phyloP scores from a whole-genome alignment of 1,140 invertebrate genomes.

The Arctopsyche grandis region DNA sequence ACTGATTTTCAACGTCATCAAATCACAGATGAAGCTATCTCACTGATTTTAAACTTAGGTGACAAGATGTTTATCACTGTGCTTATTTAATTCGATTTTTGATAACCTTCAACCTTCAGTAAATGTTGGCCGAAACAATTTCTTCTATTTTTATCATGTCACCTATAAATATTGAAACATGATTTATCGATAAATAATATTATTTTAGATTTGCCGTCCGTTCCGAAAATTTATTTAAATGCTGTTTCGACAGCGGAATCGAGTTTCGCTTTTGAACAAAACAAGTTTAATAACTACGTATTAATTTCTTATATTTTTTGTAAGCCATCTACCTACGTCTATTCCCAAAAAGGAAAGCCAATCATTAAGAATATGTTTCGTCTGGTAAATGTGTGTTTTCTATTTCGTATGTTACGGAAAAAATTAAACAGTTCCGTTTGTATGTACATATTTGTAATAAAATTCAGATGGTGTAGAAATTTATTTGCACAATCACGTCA shows the following conservation, averaged over 20 bases:
- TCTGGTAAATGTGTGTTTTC: conserved; percentile 9
- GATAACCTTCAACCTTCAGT: no score
- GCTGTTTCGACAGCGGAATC: neutral
- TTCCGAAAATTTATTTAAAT: conserved; percentile 18
- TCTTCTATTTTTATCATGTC: no score
- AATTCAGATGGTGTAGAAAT: no score
- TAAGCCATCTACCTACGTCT: conserved; percentile 3
- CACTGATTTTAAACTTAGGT: neutral
- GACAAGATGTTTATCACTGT: conserved; percentile 7
- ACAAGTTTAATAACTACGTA: conserved; percentile 9
- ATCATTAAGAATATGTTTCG: neutral
- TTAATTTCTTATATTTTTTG: conserved; percentile 8
- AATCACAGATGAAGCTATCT: conserved; percentile 14
- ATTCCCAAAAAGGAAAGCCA: neutral
- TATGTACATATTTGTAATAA: neutral
- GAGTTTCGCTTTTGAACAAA: conserved; percentile 2
- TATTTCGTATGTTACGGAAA: neutral
- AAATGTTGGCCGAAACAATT: no score
- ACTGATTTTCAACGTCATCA: conserved; percentile 11
- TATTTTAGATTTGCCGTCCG: neutral
- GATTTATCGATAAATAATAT: neutral
- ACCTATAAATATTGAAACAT: no score
- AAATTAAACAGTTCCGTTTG: neutral
- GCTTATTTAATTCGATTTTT: neutral
- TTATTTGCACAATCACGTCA: no score